These are phyloP conservation scores for Xanthia icteritia DNA, from an alignment of 2,888 invertebrate genomes.

Conservation along the genomic window DNA sequence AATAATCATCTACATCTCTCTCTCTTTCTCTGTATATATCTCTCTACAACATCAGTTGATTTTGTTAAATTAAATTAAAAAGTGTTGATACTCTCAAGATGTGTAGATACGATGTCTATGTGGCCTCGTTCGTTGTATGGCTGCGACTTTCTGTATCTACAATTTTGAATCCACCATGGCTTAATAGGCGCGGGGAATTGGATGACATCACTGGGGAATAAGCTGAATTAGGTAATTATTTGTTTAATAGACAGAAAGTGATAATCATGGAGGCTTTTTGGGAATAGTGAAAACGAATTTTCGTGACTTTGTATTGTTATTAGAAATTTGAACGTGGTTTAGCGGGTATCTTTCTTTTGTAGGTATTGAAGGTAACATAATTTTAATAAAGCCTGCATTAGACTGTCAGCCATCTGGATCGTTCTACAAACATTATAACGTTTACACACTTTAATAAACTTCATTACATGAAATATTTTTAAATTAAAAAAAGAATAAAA, in stretches of 20 bases:
- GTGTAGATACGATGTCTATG: not conserved
- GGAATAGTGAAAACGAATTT: not conserved
- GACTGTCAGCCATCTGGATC: not conserved
- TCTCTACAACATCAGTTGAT: not conserved
- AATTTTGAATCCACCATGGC: no score
- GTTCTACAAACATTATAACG: not conserved
- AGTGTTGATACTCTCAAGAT: no score
- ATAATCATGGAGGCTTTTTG: not conserved
- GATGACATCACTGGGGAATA: conserved; percentile 2
- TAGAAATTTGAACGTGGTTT: not conserved
- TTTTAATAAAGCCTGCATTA: not conserved
- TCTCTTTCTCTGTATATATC: no score
- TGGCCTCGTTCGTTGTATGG: not conserved
- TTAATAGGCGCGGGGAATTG: not conserved
- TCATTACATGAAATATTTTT: conserved; percentile 5
- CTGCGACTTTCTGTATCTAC: not conserved
- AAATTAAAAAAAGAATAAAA: not conserved
- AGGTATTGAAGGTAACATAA: not conserved
- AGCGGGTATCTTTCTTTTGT: no score
- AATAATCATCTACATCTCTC: not conserved
- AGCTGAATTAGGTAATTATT: not conserved
- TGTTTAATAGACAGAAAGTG: not conserved
- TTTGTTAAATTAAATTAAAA: not conserved
- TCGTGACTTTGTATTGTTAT: not conserved
- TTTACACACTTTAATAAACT: not conserved